Evolutionary conservation across 2,113 vertebrate species (phyloP), one percentile per base, ranked within the genome.

Genomic region (Passer montanus): DNA sequence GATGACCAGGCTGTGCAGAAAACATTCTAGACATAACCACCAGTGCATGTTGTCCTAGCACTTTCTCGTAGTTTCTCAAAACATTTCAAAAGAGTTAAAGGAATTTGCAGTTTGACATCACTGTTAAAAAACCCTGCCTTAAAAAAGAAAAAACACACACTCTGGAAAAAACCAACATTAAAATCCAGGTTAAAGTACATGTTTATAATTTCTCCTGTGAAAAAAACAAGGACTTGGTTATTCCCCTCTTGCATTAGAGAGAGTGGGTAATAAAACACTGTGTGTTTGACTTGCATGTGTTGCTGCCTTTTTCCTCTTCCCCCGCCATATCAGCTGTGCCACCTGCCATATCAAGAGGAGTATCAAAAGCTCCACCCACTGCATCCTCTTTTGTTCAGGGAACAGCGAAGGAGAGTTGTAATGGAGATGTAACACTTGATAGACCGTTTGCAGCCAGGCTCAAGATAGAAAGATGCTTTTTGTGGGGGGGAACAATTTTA

Each of bases 341-440:
- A 86, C 90, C 92, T 96, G 90, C 93, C 92, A 87, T 87, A 93
- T 66, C 69, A 76, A 94, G 95, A 89, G 73, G 76, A 90, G 83
- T 83, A 92, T 81, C 88, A 93, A 95, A 84, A 92, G 86, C 90
- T 93, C 93, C 94, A 89, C 96, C 92, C 94, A 88, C 88, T 60
- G 62, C 69, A 86, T 82, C 73, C 47, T 80, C 92, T 96, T 96
- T 96, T 94, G 90, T 96, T 93, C 83, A 24, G 56, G 47, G 52
- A 90, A 80, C 83, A 75, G 68, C 0, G 5, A 81, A 92, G 80
- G 88, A 76, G 88, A 93, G 92, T 93, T 90, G 93, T 52, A 93
- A 92, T 39, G 30, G 88, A 78, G 83, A 87, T 75, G 23, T 21
- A 92, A 84, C 85, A 89, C 92, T 89, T 84, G 83, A 86, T 90